These are phyloP conservation scores for Antheraea pernyi DNA, from an alignment of 1,140 invertebrate genomes.

Conservation along the genomic window DNA sequence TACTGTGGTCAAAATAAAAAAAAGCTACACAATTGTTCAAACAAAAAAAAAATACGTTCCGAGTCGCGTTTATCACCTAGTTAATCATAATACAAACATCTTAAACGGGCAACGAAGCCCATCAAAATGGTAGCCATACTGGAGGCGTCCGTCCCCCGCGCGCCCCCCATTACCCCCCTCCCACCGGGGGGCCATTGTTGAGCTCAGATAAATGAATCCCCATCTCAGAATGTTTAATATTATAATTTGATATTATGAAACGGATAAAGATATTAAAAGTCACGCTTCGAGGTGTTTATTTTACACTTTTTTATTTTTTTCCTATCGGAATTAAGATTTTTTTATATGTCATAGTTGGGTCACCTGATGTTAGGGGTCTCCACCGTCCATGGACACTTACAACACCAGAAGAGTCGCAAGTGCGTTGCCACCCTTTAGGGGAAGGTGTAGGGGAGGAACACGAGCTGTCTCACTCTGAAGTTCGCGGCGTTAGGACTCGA, in stretches of 20 bases:
- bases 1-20: too few relatives aligned
- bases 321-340: too few relatives aligned
- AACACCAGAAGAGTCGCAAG: too few relatives aligned
- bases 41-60: slow-evolving; percentile 1
- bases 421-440: too few relatives aligned
- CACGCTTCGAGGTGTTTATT: slow-evolving; percentile 66
- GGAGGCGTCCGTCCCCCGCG: neutral
- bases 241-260: slow-evolving; percentile 76
- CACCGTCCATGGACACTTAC: too few relatives aligned
- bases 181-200: slow-evolving; percentile 58
- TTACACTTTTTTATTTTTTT: slow-evolving; percentile 36
- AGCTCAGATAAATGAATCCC: slow-evolving; percentile 57
- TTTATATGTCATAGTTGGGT: too few relatives aligned
- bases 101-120: neutral
- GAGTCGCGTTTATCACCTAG: slow-evolving; percentile 12
- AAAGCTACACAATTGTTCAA: too few relatives aligned
- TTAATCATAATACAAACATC: slow-evolving; percentile 12
- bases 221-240: slow-evolving; percentile 62
- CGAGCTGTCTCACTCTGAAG: neutral
- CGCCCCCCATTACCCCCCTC: slow-evolving; percentile 19
- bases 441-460: too few relatives aligned
- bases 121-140: neutral
- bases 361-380: too few relatives aligned
- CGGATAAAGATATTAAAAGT: slow-evolving; percentile 73
- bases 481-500: too few relatives aligned